Evolutionary conservation across 2,888 invertebrate species (phyloP).

Genomic region (Choristoneura rosaceana): DNA sequence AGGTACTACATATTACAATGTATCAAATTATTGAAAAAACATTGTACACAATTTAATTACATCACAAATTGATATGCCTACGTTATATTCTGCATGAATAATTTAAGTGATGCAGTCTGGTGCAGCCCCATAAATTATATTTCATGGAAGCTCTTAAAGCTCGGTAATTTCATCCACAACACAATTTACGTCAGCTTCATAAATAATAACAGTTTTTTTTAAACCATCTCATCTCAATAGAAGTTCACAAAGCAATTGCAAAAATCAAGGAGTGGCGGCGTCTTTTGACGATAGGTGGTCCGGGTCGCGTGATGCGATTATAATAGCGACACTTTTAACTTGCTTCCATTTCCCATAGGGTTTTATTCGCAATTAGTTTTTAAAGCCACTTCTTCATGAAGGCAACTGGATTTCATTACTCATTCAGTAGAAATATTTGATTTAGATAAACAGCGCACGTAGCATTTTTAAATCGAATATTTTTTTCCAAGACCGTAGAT

Average conservation of each 20-base stretch:
- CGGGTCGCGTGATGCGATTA: conserved; percentile 77
- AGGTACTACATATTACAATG: neutral
- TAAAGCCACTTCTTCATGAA: conserved; percentile 59
- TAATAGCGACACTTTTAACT: conserved; percentile 79
- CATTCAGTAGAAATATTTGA: neutral
- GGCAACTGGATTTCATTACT: conserved; percentile 12
- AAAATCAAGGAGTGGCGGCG: conserved; percentile 77
- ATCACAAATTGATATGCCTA: conserved; percentile 18
- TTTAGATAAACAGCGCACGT: neutral
- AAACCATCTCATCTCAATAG: conserved; percentile 66
- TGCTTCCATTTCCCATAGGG: conserved; percentile 59
- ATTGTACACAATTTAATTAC: conserved; percentile 18
- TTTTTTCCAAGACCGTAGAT: neutral
- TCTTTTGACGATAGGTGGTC: conserved; percentile 83
- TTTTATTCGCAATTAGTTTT: conserved; percentile 62
- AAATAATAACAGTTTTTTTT: conserved; percentile 46
- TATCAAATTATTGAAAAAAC: conserved; percentile 1
- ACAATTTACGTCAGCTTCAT: conserved; percentile 33
- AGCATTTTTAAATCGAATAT: neutral
- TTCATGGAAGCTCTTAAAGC: conserved; percentile 19
- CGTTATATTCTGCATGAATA: conserved; percentile 30
- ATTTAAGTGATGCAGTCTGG: conserved; percentile 17
- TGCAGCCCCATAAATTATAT: conserved; percentile 24
- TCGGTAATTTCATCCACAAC: conserved; percentile 19
- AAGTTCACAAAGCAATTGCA: conserved; percentile 74